These are phyloP conservation scores for Pogonognathellus flavescens DNA, from an alignment of 1,140 invertebrate species.

Conservation along the genomic window DNA sequence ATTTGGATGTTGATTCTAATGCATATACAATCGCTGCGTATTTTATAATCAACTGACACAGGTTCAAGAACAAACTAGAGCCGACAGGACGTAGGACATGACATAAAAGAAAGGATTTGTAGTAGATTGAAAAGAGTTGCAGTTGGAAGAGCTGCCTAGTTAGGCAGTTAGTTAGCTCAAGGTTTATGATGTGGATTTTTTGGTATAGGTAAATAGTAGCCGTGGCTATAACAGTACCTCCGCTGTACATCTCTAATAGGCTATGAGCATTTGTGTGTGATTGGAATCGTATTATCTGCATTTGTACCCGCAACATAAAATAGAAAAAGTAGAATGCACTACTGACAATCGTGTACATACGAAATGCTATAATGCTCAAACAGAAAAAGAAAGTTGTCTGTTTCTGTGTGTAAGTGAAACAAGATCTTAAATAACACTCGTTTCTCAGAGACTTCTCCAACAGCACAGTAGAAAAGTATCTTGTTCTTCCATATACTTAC, in stretches of 20 bases:
- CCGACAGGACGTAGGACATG: too few species aligned
- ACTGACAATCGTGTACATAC: background rate
- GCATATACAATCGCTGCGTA: too few species aligned
- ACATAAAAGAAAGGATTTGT: too few species aligned
- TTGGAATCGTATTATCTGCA: background rate
- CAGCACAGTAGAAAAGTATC: too few species aligned
- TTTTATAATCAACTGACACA: too few species aligned
- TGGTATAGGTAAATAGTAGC: too few species aligned
- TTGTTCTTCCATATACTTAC: too few species aligned
- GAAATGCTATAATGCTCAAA: background rate
- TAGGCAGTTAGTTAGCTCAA: slow-evolving; percentile 5
- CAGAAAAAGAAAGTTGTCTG: background rate
- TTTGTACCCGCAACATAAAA: background rate
- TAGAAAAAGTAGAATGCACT: background rate
- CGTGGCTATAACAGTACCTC: too few species aligned
- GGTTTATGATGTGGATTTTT: slow-evolving; percentile 46
- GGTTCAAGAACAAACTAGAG: too few species aligned
- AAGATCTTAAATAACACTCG: slow-evolving; percentile 21
- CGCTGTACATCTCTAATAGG: background rate
- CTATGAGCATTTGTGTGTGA: background rate
- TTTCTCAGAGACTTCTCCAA: too few species aligned
- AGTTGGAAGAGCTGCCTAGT: background rate
- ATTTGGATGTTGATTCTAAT: too few species aligned
- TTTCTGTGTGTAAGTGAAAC: background rate
- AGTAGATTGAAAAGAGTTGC: background rate